phyloP scores from a whole-genome alignment of 2,888 invertebrate species.

The Gonocerus acuteangulatus region DNA sequence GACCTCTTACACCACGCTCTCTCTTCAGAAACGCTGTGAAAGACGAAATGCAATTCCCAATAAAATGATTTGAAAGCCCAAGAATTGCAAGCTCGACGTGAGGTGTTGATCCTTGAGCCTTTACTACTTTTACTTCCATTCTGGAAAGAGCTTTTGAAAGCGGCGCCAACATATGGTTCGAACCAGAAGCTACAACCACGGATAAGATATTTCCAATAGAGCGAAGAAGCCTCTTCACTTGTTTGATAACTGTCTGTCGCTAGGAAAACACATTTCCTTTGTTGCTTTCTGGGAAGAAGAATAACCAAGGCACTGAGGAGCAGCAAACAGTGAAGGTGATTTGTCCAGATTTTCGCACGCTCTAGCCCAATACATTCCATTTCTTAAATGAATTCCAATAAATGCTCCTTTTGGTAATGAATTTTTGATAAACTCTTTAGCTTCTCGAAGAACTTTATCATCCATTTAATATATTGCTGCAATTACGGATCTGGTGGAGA shows the following conservation, averaged over 20 bases:
- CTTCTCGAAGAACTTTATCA: conserved; percentile 53
- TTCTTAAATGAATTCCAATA: conserved; percentile 87
- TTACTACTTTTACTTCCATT: conserved; percentile 53
- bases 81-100: conserved; percentile 88
- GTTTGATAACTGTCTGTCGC: conserved; percentile 68
- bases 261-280: conserved; percentile 78
- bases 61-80: conserved; percentile 82
- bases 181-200: conserved; percentile 89
- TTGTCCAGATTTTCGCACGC: conserved; percentile 61
- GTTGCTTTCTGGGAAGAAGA: conserved; percentile 74
- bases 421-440: conserved; percentile 62
- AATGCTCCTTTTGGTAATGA: conserved; percentile 71
- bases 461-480: conserved; percentile 76
- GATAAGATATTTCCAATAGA: conserved; percentile 61
- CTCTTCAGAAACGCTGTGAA: conserved; percentile 92
- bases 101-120: conserved; percentile 56
- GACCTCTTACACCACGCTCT: conserved; percentile 73
- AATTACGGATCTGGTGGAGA: conserved; percentile 39
- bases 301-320: conserved; percentile 93
- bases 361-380: conserved; percentile 92
- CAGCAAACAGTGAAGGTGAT: conserved; percentile 81
- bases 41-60: conserved; percentile 96
- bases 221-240: conserved; percentile 72
- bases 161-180: conserved; percentile 75
- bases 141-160: conserved; percentile 62